Conservation (phyloP, 1,140 invertebrate genomes). For the Temnothorax nylanderi region DNA sequence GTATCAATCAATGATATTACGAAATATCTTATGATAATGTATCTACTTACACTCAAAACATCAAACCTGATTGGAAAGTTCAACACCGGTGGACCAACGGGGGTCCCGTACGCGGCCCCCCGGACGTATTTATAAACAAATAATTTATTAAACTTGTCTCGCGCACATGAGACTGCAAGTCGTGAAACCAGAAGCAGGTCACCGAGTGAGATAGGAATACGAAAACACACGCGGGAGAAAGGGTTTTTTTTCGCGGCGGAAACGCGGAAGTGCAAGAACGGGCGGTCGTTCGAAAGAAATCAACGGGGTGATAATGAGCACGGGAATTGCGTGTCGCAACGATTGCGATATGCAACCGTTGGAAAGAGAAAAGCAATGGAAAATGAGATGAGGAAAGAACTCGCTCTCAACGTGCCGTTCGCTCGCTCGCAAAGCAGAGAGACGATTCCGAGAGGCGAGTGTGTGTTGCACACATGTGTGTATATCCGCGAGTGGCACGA, state of each 20-base stretch:
- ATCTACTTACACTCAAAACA: not conserved
- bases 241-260: not conserved
- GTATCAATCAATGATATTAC: not conserved
- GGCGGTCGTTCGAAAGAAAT: not conserved
- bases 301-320: not conserved
- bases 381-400: not conserved
- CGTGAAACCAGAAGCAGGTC: not conserved
- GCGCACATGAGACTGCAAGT: not conserved
- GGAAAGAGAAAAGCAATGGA: slow-evolving; percentile 7
- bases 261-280: slow-evolving; percentile 20
- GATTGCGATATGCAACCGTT: not conserved
- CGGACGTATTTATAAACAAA: not conserved
- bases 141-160: not conserved
- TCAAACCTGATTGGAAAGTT: slow-evolving; percentile 11
- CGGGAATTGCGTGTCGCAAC: not conserved
- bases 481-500: not conserved
- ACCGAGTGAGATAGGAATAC: not conserved
- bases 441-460: not conserved
- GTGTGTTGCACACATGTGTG: not conserved
- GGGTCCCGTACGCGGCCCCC: no score
- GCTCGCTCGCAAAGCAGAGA: not conserved
- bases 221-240: not conserved
- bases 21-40: not conserved
- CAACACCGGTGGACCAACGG: not conserved
- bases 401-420: not conserved